Percentiles rank a stretch among this genome's conserved stretches.
phyloP scores from a whole-genome alignment of 2,797 vertebrate species.

The Poecilia gillii region DNA sequence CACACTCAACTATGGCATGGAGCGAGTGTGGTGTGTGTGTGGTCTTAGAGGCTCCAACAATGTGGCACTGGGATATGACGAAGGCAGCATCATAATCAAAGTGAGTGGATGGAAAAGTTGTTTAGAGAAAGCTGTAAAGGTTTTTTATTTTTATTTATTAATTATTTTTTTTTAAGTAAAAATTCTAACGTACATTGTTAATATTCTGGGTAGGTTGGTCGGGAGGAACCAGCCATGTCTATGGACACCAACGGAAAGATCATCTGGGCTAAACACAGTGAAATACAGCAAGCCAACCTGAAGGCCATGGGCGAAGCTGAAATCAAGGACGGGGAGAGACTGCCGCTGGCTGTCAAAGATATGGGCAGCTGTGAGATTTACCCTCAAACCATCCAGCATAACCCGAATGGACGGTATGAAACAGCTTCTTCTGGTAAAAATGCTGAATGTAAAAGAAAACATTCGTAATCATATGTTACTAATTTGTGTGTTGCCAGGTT shows the following conservation, averaged over 20 bases:
- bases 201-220: conserved; percentile 85
- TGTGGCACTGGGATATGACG: conserved; percentile 94
- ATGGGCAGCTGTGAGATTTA: conserved; percentile 99
- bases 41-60: conserved; percentile 96
- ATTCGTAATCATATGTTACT: background rate
- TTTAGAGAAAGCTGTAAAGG: background rate
- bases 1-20: conserved; percentile 98
- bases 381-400: conserved; percentile 98
- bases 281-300: conserved; percentile 96
- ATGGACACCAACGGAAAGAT: conserved; percentile 99
- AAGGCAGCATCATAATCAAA: conserved; percentile 99
- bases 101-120: conserved; percentile 66
- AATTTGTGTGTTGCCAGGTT: conserved; percentile 81
- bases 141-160: too few species aligned
- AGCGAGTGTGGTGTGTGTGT: conserved; percentile 97
- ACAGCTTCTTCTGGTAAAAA: background rate
- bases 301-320: conserved; percentile 98
- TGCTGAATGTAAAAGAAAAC: background rate
- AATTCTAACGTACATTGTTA: background rate
- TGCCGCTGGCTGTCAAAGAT: conserved; percentile 96
- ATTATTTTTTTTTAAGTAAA: background rate
- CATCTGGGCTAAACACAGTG: conserved; percentile 98
- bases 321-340: conserved; percentile 96
- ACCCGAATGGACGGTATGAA: conserved; percentile 94
- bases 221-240: conserved; percentile 98